These are phyloP conservation scores for Parazoanthus swiftii DNA, from an alignment of 92 coral and sea anemone genomes.

Conservation along the genomic window DNA sequence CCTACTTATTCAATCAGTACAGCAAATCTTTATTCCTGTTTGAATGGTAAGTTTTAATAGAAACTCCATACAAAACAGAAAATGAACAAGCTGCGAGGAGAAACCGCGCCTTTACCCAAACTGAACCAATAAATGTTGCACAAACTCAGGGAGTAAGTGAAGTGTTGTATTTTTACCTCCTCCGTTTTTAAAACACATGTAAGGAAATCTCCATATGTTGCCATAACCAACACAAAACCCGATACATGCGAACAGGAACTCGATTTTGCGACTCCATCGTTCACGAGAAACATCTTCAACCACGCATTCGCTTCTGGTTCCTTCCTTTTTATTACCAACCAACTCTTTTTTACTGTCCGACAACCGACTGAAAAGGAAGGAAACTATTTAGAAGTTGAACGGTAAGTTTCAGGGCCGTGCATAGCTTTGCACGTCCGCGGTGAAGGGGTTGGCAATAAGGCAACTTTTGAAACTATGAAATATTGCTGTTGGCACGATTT, in stretches of 20 bases:
- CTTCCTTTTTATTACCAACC: not conserved
- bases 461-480: too few relatives aligned
- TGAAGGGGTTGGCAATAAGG: too few relatives aligned
- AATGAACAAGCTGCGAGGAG: not conserved
- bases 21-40: too few relatives aligned
- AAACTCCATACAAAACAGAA: not conserved
- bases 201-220: conserved; percentile 59
- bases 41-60: too few relatives aligned
- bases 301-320: not conserved
- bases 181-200: conserved; percentile 58
- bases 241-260: conserved; percentile 54
- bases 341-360: not conserved
- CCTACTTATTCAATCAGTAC: too few relatives aligned
- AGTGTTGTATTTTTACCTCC: conserved; percentile 23
- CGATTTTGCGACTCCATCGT: conserved; percentile 55
- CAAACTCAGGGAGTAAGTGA: not conserved
- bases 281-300: conserved; percentile 35
- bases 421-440: too few relatives aligned
- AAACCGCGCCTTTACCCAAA: too few relatives aligned
- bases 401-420: too few relatives aligned
- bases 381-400: too few relatives aligned
- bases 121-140: not conserved
- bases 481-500: too few relatives aligned
- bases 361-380: not conserved
- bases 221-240: conserved; percentile 64